Percentiles rank a stretch among this genome's conserved stretches.
Evolutionary conservation across 2,797 vertebrate species (phyloP).

Genomic region (Periparus ater): DNA sequence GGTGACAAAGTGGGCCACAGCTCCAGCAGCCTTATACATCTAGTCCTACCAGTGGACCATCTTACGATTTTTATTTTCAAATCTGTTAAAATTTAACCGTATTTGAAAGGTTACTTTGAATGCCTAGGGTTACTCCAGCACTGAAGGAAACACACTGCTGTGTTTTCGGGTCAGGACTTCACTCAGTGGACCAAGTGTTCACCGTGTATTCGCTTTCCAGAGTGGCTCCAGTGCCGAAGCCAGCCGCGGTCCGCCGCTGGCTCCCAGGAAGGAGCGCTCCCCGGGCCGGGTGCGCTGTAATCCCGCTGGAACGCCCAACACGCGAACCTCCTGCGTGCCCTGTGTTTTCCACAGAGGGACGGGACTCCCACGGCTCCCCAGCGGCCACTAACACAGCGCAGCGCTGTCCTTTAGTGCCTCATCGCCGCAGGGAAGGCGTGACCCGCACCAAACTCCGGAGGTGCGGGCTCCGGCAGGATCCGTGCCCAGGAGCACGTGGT

Average conservation of each 20-base stretch:
- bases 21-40: neutral
- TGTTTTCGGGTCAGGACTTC: neutral
- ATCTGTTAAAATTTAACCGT: neutral
- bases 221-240: neutral
- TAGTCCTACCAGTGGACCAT: neutral
- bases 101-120: neutral
- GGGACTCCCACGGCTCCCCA: neutral
- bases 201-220: neutral
- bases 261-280: neutral
- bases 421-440: fast-evolving
- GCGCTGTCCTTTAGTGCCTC: fast-evolving
- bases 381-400: neutral
- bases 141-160: neutral
- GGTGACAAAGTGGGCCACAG: neutral
- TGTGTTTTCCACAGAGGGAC: neutral
- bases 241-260: neutral
- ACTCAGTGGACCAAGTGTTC: neutral
- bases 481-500: fast-evolving
- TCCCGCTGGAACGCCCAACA: neutral
- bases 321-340: neutral
- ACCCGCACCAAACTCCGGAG: fast-evolving
- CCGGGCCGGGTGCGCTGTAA: neutral
- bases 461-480: fast-evolving
- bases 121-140: neutral
- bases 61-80: neutral